Evolutionary conservation across 1,140 invertebrate species (phyloP), one percentile per base, ranked within the genome.

Genomic region (Sesamia nonagrioides): DNA sequence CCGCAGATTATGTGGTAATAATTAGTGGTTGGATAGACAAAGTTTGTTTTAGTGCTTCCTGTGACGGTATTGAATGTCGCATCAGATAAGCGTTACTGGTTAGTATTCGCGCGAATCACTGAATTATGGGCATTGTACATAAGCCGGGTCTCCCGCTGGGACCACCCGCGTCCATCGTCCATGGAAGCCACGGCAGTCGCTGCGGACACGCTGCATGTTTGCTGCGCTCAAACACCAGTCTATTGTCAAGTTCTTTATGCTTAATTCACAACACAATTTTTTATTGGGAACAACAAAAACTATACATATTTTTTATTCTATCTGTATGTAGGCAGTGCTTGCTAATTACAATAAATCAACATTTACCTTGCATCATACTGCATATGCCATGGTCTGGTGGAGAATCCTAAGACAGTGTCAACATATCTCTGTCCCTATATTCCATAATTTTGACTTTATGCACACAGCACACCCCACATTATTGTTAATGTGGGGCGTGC

Each of bases 61-160:
- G 75, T 79, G 78, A 78, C 74, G 72, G 84, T 92, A 91, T 91
- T 90, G 85, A 76, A 89, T 90, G 89, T 91, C 87, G 82, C 88
- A 82, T 85, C 82, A 81, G 88, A 90, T 90, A 92, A 87, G 83
- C 82, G 80, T 37, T 58, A 74, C 81, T 87, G 91, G 89, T 90
- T 88, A 91, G 88, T 84, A 85, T 91, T 91, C 86, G 91, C 88
- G 91, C 88, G 88, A 92, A 92, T 93, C 89, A 89, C 85, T 90
- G 90, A 94, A 89, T 92, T 94, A 94, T 93, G 89, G 85, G 79
- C 83, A 88, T 88, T 91, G 90, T 92, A 87, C 83, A 86, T 80
- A 79, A 71, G 66, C 81, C 84, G 85, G 86, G 84, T 80, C 83
- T 71, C 91, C 92, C 85, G 91, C 90, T 92, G 91, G 79, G 92